Conservation (phyloP, 1,140 invertebrate genomes). For the Lasioglossum albipes region DNA sequence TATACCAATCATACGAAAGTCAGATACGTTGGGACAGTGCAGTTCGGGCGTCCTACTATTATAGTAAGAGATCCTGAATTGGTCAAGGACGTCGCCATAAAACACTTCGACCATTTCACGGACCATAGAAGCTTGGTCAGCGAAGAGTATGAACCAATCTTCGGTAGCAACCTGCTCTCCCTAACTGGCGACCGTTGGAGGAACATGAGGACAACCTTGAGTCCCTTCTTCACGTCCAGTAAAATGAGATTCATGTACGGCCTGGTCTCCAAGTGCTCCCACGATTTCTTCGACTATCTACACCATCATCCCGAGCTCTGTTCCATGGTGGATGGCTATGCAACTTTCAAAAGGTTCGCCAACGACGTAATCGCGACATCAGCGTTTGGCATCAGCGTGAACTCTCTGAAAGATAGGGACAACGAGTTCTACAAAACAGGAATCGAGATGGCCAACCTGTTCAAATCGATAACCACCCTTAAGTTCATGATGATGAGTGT, state of each 20-base stretch:
- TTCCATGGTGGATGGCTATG: constrained; percentile 24
- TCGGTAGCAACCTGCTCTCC: constrained; percentile 72
- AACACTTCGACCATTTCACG: constrained; percentile 84
- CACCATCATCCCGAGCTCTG: constrained; percentile 20
- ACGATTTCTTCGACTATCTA: constrained; percentile 59
- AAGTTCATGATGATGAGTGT: constrained; percentile 28
- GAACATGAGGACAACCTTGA: constrained; percentile 76
- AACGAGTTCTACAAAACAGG: constrained; percentile 50
- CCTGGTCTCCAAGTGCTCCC: constrained; percentile 73
- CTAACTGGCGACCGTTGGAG: constrained; percentile 75
- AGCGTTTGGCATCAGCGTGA: constrained; percentile 49
- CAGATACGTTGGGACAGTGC: constrained; percentile 76
- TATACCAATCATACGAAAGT: constrained; percentile 34
- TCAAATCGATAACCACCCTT: not conserved
- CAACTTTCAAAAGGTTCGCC: constrained; percentile 33
- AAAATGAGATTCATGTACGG: constrained; percentile 80
- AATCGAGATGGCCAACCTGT: not conserved
- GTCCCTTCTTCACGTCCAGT: constrained; percentile 75
- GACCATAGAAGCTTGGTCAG: constrained; percentile 77
- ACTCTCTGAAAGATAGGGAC: constrained; percentile 40
- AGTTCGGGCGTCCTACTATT: constrained; percentile 75
- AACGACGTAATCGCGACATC: constrained; percentile 51
- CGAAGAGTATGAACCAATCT: constrained; percentile 70
- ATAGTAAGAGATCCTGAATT: constrained; percentile 81
- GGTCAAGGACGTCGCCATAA: constrained; percentile 82